Evolutionary conservation across 2,888 invertebrate genomes (phyloP).

Genomic region (Clunio marinus): DNA sequence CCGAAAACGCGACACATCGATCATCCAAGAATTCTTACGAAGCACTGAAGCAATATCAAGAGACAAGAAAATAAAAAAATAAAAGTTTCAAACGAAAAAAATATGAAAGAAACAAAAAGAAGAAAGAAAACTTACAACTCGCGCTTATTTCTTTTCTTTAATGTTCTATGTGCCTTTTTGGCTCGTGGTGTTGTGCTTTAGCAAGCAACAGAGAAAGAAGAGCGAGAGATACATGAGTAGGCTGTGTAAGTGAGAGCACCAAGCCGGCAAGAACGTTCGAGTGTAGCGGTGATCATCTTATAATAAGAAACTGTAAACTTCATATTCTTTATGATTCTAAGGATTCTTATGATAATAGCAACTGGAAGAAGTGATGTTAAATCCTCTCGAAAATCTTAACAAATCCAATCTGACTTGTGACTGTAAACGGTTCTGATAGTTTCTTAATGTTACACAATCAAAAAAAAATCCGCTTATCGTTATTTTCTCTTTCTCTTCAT

Average conservation of each 20-base stretch:
- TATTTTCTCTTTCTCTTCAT: constrained; percentile 28
- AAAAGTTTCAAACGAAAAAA: constrained; percentile 17
- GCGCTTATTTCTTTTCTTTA: constrained; percentile 19
- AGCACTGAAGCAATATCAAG: constrained; percentile 34
- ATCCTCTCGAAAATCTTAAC: too few species aligned
- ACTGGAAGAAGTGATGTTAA: too few species aligned
- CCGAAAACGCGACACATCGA: constrained; percentile 36
- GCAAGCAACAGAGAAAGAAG: not conserved
- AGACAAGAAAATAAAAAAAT: constrained; percentile 22
- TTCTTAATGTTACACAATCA: not conserved
- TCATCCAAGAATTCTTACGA: constrained; percentile 39
- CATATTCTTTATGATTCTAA: too few species aligned
- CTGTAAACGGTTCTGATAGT: constrained; percentile 1
- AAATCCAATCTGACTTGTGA: too few species aligned
- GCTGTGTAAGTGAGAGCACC: not conserved
- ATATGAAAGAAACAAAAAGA: too few species aligned
- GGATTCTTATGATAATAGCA: too few species aligned
- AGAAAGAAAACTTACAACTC: constrained; percentile 29
- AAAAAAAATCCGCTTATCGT: constrained; percentile 16
- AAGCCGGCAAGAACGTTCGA: too few species aligned
- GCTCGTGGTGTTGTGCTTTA: constrained; percentile 2
- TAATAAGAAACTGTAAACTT: too few species aligned
- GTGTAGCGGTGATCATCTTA: too few species aligned
- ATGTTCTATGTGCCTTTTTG: constrained; percentile 15
- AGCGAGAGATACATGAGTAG: not conserved